phyloP scores from a whole-genome alignment of 2,113 vertebrate genomes.

The Barnardius zonarius region DNA sequence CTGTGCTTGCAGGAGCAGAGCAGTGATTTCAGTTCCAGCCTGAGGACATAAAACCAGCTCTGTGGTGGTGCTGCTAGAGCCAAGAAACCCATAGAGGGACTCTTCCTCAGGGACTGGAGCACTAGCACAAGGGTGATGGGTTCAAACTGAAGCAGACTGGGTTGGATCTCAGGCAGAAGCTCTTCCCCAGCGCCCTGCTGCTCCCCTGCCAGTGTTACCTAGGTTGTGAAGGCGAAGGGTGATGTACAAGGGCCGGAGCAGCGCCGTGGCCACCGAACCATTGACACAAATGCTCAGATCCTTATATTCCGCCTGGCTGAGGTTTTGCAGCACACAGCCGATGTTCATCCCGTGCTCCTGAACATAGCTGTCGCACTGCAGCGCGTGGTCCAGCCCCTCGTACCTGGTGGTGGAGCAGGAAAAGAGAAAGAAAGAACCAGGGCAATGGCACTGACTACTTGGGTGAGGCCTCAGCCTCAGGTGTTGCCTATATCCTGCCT shows the following conservation, averaged over 20 bases:
- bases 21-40: background rate
- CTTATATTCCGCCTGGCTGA: slow-evolving; percentile 77
- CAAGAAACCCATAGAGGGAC: fast-evolving
- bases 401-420: slow-evolving; percentile 72
- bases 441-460: background rate
- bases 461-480: fast-evolving
- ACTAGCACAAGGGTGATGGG: background rate
- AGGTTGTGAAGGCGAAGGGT: slow-evolving; percentile 83
- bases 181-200: background rate
- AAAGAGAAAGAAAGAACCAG: background rate
- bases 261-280: slow-evolving; percentile 63
- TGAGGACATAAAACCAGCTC: background rate
- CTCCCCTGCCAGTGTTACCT: slow-evolving; percentile 59
- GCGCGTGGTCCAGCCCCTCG: slow-evolving; percentile 52
- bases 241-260: slow-evolving; percentile 68
- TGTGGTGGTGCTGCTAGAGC: background rate
- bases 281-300: slow-evolving; percentile 86
- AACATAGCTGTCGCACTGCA: slow-evolving; percentile 78
- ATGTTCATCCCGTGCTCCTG: background rate
- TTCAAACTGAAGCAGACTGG: background rate
- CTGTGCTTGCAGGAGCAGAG: background rate
- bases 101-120: too few species aligned
- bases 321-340: slow-evolving; percentile 76
- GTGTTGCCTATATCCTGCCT: background rate
- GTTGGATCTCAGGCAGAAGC: background rate